Conservation (phyloP, 2,113 vertebrate genomes). For the Cinclus cinclus region DNA sequence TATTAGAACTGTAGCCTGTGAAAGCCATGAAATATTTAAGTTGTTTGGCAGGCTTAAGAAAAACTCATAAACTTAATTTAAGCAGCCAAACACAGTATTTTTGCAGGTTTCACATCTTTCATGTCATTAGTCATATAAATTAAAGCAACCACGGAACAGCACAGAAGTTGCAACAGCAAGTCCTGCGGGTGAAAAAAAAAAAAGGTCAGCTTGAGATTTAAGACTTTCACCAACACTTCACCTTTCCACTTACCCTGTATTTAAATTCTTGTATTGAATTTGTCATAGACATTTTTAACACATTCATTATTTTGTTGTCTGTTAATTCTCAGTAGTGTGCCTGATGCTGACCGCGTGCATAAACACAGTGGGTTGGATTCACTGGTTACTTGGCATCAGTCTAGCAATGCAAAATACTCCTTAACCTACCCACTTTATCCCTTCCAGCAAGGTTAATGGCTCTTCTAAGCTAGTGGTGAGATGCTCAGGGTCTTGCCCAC, state of each 20-base stretch:
- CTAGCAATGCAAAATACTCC: not conserved
- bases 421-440: not conserved
- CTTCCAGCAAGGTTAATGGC: not conserved
- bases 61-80: slow-evolving; percentile 87
- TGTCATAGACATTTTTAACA: slow-evolving; percentile 21
- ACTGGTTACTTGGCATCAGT: not conserved
- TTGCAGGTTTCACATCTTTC: slow-evolving; percentile 79
- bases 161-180: slow-evolving; percentile 55
- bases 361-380: not conserved
- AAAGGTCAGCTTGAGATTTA: slow-evolving; percentile 58
- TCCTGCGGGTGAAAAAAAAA: slow-evolving; percentile 42
- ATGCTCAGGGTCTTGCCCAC: not conserved
- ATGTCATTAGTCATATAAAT: slow-evolving; percentile 81
- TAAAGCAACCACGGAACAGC: slow-evolving; percentile 68
- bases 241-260: slow-evolving; percentile 52
- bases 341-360: not conserved
- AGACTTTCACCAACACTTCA: slow-evolving; percentile 62
- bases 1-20: slow-evolving; percentile 85
- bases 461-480: not conserved
- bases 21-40: slow-evolving; percentile 87
- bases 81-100: slow-evolving; percentile 80
- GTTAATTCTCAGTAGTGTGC: not conserved
- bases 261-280: slow-evolving; percentile 46
- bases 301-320: slow-evolving; percentile 34
- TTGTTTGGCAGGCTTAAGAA: slow-evolving; percentile 84